Evolutionary conservation across 1,140 invertebrate genomes (phyloP).

Genomic region (Dreissena polymorpha): DNA sequence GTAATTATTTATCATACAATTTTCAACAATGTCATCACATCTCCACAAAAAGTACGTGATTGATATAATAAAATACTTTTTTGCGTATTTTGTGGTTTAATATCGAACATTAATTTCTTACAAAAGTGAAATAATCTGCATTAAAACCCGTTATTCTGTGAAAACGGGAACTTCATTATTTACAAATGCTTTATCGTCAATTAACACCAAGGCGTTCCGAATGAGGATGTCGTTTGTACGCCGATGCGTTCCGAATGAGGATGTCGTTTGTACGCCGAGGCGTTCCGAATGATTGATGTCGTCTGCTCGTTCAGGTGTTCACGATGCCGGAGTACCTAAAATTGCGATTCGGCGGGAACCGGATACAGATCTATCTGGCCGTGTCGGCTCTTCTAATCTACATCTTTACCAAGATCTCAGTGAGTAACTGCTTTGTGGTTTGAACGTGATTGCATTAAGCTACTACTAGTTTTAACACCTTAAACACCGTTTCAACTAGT

Average conservation of each 20-base stretch:
- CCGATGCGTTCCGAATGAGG: too few relatives aligned
- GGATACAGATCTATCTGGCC: constrained; percentile 83
- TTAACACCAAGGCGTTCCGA: too few relatives aligned
- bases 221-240: too few relatives aligned
- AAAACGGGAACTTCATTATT: too few relatives aligned
- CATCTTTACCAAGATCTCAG: constrained; percentile 84
- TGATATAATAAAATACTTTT: background rate
- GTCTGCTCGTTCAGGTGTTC: constrained; percentile 78
- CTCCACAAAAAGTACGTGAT: too few relatives aligned
- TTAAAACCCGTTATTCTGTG: background rate
- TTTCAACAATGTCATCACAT: too few relatives aligned
- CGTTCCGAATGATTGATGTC: background rate
- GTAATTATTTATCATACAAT: too few relatives aligned
- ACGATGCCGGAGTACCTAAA: constrained; percentile 84
- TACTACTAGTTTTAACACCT: too few relatives aligned
- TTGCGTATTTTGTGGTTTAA: background rate
- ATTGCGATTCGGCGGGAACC: constrained; percentile 82
- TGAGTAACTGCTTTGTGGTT: constrained; percentile 70
- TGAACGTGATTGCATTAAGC: too few relatives aligned
- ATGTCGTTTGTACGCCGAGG: too few relatives aligned
- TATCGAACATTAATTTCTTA: background rate
- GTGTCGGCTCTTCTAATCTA: constrained; percentile 83
- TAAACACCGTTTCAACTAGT: too few relatives aligned
- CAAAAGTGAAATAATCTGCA: background rate
- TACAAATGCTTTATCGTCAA: too few relatives aligned